Evolutionary conservation across 2,797 vertebrate genomes (phyloP).

Genomic region (Sternotherus odoratus): DNA sequence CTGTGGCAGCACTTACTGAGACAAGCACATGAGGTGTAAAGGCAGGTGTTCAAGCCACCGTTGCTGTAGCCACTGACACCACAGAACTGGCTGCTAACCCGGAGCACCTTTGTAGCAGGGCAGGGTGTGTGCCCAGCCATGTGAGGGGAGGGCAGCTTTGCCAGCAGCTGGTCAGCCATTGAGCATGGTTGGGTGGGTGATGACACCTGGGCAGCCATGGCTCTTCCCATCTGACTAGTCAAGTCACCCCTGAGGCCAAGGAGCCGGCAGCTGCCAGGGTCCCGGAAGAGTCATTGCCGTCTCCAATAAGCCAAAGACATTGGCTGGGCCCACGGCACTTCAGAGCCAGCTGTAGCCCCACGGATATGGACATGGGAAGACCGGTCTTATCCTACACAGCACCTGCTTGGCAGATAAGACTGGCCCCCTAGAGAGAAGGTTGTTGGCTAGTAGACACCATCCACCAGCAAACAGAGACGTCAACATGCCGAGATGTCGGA

Average conservation of each 20-base stretch:
- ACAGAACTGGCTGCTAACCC: not conserved
- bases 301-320: not conserved
- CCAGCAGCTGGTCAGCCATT: not conserved
- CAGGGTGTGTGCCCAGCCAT: not conserved
- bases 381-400: not conserved
- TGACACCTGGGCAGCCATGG: not conserved
- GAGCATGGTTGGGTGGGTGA: not conserved
- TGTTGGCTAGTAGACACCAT: not conserved
- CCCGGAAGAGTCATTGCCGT: not conserved
- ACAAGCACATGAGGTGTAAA: not conserved
- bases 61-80: not conserved
- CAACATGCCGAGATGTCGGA: not conserved
- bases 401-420: not conserved
- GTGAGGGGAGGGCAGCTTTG: not conserved
- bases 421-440: not conserved
- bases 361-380: not conserved
- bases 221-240: not conserved
- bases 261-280: not conserved
- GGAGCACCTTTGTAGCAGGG: not conserved
- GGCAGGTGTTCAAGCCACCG: not conserved
- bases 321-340: not conserved
- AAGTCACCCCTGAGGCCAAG: not conserved
- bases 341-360: not conserved
- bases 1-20: not conserved
- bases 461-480: not conserved